Conservation (phyloP, 2,113 vertebrate genomes). For the Petaurus breviceps region DNA sequence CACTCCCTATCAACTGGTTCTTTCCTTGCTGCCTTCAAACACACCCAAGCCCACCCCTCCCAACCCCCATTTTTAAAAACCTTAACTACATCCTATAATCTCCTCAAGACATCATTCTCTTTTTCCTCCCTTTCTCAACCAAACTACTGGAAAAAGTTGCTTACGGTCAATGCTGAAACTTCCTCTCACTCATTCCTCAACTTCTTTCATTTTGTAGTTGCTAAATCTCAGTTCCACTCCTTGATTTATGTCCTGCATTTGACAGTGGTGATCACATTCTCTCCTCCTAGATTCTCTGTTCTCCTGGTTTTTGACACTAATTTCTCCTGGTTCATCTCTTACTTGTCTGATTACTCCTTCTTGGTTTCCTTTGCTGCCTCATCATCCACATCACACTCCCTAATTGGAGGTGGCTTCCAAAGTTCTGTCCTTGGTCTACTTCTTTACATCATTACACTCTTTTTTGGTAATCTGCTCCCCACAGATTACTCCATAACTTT, state of each 20-base stretch:
- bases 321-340: too few species aligned
- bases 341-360: background rate
- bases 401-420: background rate
- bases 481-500: background rate
- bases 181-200: background rate
- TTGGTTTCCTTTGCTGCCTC: background rate
- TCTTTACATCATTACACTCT: background rate
- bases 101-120: background rate
- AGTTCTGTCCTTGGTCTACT: background rate
- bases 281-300: too few species aligned
- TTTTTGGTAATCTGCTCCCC: background rate
- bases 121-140: background rate
- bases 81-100: background rate
- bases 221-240: background rate
- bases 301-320: too few species aligned
- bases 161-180: background rate
- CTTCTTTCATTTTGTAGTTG: background rate
- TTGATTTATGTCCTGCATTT: background rate
- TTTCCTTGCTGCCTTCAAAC: background rate
- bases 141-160: background rate
- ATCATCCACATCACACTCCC: background rate
- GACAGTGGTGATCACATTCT: background rate
- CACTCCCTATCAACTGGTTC: background rate
- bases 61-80: background rate
- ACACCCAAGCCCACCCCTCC: background rate